Conservation (phyloP, 1,140 invertebrate species). For the Diachasma alloeum region DNA sequence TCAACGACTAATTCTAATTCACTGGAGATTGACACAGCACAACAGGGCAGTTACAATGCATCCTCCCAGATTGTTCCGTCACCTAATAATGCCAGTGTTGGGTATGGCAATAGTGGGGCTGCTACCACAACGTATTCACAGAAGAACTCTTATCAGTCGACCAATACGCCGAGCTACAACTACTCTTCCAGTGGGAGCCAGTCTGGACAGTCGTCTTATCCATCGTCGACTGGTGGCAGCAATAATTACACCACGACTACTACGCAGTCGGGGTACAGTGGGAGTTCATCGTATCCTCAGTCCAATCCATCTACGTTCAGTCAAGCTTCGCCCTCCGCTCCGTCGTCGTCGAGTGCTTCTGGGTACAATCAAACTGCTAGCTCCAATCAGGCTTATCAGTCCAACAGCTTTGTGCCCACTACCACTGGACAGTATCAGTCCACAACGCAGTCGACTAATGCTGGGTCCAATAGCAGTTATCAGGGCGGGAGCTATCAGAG, state of each 20-base stretch:
- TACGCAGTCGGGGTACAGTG: slow-evolving; percentile 54
- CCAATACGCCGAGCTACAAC: slow-evolving; percentile 50
- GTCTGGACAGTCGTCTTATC: slow-evolving; percentile 50
- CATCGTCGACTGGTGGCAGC: slow-evolving; percentile 50
- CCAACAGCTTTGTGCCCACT: slow-evolving; percentile 53
- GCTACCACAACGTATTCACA: slow-evolving; percentile 55
- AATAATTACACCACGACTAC: slow-evolving; percentile 56
- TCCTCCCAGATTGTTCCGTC: slow-evolving; percentile 50
- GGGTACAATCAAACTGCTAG: slow-evolving; percentile 58
- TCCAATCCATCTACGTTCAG: slow-evolving; percentile 57
- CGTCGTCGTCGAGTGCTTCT: slow-evolving; percentile 49
- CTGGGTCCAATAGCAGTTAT: slow-evolving; percentile 54
- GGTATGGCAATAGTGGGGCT: slow-evolving; percentile 41
- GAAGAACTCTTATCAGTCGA: slow-evolving; percentile 55
- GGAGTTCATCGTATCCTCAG: slow-evolving; percentile 55
- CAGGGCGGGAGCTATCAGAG: slow-evolving; percentile 57
- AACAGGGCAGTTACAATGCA: slow-evolving; percentile 45
- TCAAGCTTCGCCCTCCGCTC: slow-evolving; percentile 55
- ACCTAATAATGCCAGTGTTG: slow-evolving; percentile 1
- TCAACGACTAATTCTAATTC: background rate
- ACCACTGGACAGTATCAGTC: slow-evolving; percentile 59
- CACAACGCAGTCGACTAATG: slow-evolving; percentile 40
- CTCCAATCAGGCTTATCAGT: slow-evolving; percentile 54
- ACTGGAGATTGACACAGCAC: slow-evolving; percentile 44
- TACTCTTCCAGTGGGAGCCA: slow-evolving; percentile 56